Evolutionary conservation across 2,888 invertebrate species (phyloP).

Genomic region (Erpobdella octoculata): DNA sequence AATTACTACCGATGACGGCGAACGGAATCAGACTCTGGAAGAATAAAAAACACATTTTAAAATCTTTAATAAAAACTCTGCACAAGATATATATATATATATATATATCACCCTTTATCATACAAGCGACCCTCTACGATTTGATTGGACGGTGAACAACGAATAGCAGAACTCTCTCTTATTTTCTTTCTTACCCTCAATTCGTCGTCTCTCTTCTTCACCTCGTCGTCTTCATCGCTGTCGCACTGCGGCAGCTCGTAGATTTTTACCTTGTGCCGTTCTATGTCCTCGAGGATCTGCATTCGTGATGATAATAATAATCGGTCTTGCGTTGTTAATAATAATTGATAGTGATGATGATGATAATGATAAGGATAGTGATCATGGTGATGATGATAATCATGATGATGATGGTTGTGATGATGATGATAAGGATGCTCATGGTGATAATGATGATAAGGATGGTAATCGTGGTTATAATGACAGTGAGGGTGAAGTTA

Average conservation of each 20-base stretch:
- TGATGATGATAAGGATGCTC: conserved; percentile 9
- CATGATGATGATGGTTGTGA: too few species aligned
- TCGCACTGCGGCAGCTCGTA: conserved; percentile 92
- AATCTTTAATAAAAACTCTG: not conserved
- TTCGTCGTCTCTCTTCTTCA: conserved; percentile 80
- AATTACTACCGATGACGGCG: conserved; percentile 62
- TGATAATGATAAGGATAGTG: too few species aligned
- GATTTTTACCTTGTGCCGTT: conserved; percentile 72
- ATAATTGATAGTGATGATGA: too few species aligned
- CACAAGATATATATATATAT: too few species aligned
- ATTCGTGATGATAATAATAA: not conserved
- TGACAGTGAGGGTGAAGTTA: conserved; percentile 5
- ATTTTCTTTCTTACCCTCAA: conserved; percentile 61
- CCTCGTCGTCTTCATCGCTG: conserved; percentile 79
- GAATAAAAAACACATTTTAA: not conserved
- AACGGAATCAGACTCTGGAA: conserved; percentile 72
- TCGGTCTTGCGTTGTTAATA: too few species aligned
- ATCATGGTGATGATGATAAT: too few species aligned
- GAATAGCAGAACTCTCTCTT: too few species aligned
- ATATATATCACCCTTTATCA: too few species aligned
- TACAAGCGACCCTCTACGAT: too few species aligned
- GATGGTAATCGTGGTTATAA: not conserved
- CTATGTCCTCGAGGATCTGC: conserved; percentile 41
- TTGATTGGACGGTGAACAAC: too few species aligned
- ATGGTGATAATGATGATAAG: not conserved